Evolutionary conservation across 2,113 vertebrate genomes (phyloP).

Genomic region (Centrocercus urophasianus): DNA sequence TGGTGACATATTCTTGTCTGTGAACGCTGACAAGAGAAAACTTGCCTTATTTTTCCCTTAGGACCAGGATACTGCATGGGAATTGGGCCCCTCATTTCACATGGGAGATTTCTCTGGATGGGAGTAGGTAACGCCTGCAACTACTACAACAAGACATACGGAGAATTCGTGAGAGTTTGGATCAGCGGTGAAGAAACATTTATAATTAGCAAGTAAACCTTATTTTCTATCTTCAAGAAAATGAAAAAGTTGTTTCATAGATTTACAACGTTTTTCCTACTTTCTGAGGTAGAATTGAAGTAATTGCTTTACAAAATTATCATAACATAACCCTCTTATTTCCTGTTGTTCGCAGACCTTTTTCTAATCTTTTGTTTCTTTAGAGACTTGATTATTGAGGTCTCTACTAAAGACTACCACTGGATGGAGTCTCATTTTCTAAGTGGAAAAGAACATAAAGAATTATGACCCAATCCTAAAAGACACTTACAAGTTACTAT

Average conservation of each 20-base stretch:
- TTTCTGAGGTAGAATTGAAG: not conserved
- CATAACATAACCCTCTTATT: not conserved
- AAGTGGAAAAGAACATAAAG: not conserved
- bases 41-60: conserved; percentile 32
- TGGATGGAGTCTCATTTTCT: not conserved
- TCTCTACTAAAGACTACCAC: not conserved
- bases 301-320: not conserved
- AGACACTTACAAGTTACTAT: not conserved
- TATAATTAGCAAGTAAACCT: conserved; percentile 90
- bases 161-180: conserved; percentile 93
- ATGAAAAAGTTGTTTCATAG: not conserved
- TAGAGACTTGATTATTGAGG: not conserved
- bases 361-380: not conserved
- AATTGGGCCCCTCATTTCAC: conserved; percentile 89
- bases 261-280: not conserved
- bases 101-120: conserved; percentile 89
- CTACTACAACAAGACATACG: conserved; percentile 93
- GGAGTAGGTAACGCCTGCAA: conserved; percentile 93
- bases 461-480: not conserved
- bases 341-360: not conserved
- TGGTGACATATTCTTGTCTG: not conserved
- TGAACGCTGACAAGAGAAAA: not conserved
- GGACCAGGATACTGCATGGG: conserved; percentile 91
- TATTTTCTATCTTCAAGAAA: not conserved
- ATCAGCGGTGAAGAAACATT: conserved; percentile 93